Evolutionary conservation across 2,888 invertebrate genomes (phyloP), one percentile per base, ranked within the genome.

Genomic region (Zaprionus bogoriensis): DNA sequence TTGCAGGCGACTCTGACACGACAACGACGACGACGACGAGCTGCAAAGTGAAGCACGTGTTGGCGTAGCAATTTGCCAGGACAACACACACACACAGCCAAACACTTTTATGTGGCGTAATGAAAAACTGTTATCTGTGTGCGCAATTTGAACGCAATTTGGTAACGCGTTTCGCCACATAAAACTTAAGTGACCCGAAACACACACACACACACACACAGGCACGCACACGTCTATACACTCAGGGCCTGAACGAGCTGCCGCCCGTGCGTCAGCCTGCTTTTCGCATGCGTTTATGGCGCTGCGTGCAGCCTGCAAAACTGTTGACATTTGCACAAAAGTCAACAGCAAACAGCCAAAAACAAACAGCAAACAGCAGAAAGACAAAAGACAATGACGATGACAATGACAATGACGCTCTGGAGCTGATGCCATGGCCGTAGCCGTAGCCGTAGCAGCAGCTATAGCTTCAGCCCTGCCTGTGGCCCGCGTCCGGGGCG

Each of bases 111-210:
- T 82, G 83, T 79, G 79, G 76, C 87, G 80, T 84, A 86, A 80
- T 80, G 80, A 80, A 80, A 80, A 86, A 87, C 80, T 80, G 87
- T 80, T 80, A 80, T 86, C 80, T 80, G 71, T 81, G 84, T 84
- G 87, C 82, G 80, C 80, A 80, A 80, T 80, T 80, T 80, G 80
- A 81, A 81, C 85, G 80, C 87, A 87, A 81, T 81, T 81, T 87
- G 80, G 87, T 87, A 87, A 87, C 87, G 85, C 80, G 87, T 87
- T 87, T 68, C 82, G 83, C 83, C 87, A 87, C 82, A 82, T 82
- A 82, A 82, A 82, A 82, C 86, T 87, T 87, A 82, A 82, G 82
- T 87, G 82, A 87, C 86, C 87, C 80, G 75, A 87, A 85, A 74
- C 70, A 52, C 52, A 62, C 51, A 61, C 61, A 69, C 63, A 50